phyloP scores from a whole-genome alignment of 2,888 invertebrate genomes.

The Phrixothrix hirtus region DNA sequence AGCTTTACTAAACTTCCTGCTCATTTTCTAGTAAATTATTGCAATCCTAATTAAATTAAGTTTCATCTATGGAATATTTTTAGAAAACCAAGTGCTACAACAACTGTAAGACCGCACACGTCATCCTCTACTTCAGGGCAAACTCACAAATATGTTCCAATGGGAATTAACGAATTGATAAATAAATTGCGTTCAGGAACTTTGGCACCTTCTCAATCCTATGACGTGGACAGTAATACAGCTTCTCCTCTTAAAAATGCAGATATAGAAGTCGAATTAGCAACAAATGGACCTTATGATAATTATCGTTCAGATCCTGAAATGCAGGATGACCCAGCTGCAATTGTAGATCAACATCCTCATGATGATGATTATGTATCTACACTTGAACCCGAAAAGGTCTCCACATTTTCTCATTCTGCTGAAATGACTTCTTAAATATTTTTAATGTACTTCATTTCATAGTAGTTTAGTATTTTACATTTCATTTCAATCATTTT shows the following conservation, averaged over 20 bases:
- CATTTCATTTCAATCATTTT: slow-evolving; percentile 32
- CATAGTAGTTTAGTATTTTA: slow-evolving; percentile 22
- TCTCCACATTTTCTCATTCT: slow-evolving; percentile 48
- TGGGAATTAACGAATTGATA: slow-evolving; percentile 62
- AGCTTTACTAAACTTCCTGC: slow-evolving; percentile 27
- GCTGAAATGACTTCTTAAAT: slow-evolving; percentile 36
- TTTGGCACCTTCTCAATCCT: slow-evolving; percentile 53
- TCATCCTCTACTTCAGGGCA: slow-evolving; percentile 53
- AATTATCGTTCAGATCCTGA: slow-evolving; percentile 53
- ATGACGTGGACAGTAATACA: slow-evolving; percentile 50
- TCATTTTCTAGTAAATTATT: slow-evolving; percentile 6
- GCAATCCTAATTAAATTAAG: not conserved
- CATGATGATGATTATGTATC: slow-evolving; percentile 60
- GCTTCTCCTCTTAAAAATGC: slow-evolving; percentile 49
- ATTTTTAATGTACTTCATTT: slow-evolving; percentile 32
- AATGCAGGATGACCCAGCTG: slow-evolving; percentile 62
- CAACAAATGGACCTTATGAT: slow-evolving; percentile 69
- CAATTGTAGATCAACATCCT: slow-evolving; percentile 56
- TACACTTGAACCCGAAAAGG: slow-evolving; percentile 65
- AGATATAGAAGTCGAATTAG: slow-evolving; percentile 42
- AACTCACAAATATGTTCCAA: slow-evolving; percentile 46
- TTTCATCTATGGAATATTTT: slow-evolving; percentile 18
- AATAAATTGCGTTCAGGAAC: slow-evolving; percentile 59
- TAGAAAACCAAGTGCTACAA: slow-evolving; percentile 64
- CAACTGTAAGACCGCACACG: slow-evolving; percentile 61